phyloP scores from a whole-genome alignment of 2,113 vertebrate species.

The Xiphias gladius region DNA sequence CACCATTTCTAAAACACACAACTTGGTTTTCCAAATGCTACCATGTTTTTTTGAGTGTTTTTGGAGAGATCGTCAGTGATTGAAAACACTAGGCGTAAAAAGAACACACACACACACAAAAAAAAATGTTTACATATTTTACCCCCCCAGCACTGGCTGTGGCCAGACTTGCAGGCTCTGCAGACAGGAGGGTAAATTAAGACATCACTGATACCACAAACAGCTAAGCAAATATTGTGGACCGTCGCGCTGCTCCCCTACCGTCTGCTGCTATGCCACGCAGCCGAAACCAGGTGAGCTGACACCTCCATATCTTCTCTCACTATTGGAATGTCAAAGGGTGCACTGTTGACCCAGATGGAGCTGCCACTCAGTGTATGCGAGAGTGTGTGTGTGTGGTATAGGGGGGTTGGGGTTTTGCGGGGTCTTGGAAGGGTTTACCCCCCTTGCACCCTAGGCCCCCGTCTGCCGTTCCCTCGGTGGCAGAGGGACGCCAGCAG shows the following conservation, averaged over 20 bases:
- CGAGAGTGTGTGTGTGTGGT: slow-evolving; percentile 50
- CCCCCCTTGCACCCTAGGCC: slow-evolving; percentile 54
- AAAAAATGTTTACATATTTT: slow-evolving; percentile 9
- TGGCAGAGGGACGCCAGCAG: slow-evolving; percentile 71
- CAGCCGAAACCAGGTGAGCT: slow-evolving; percentile 75
- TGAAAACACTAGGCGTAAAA: neutral
- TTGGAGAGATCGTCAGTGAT: neutral
- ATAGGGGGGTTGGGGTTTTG: slow-evolving; percentile 28
- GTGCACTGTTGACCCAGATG: slow-evolving; percentile 84
- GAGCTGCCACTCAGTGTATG: slow-evolving; percentile 82
- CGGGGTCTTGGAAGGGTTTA: slow-evolving; percentile 42
- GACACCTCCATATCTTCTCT: slow-evolving; percentile 71
- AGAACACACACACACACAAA: too few relatives aligned
- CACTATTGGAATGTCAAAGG: slow-evolving; percentile 72
- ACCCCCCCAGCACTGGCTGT: neutral
- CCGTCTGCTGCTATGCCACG: slow-evolving; percentile 61
- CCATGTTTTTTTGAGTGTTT: neutral
- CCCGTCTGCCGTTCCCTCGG: slow-evolving; percentile 67
- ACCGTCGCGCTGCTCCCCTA: slow-evolving; percentile 49
- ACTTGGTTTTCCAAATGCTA: neutral
- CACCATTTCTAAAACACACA: too few relatives aligned
- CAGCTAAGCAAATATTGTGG: slow-evolving; percentile 82
- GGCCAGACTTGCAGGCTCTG: slow-evolving; percentile 31
- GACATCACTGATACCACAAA: slow-evolving; percentile 57
- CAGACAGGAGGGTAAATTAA: slow-evolving; percentile 72